These are phyloP conservation scores for Pseudoatta argentina DNA, from an alignment of 1,140 invertebrate species.

Conservation along the genomic window DNA sequence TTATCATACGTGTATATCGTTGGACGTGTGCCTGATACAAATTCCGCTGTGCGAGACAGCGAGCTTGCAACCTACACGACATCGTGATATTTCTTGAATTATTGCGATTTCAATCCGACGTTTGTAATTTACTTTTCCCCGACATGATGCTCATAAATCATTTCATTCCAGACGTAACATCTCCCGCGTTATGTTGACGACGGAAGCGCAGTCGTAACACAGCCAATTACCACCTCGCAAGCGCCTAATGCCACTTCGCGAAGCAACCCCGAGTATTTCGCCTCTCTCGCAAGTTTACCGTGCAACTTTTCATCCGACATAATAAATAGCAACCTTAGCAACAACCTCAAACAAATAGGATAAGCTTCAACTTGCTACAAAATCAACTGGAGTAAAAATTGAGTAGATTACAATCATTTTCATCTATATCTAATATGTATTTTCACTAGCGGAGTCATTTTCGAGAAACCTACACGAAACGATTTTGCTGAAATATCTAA, in stretches of 20 bases:
- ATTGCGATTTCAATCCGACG: conserved; percentile 61
- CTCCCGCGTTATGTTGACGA: conserved; percentile 50
- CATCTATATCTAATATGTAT: background rate
- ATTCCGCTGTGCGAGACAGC: background rate
- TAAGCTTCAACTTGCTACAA: background rate
- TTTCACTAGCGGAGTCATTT: background rate
- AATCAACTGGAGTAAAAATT: conserved; percentile 19
- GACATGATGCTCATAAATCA: conserved; percentile 57
- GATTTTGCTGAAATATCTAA: too few species aligned
- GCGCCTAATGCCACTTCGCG: conserved; percentile 35
- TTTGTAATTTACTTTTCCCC: conserved; percentile 52
- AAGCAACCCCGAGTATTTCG: conserved; percentile 30
- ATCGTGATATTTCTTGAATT: conserved; percentile 62
- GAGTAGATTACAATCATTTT: background rate
- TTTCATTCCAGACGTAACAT: conserved; percentile 46
- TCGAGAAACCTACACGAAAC: background rate
- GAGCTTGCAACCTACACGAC: conserved; percentile 10
- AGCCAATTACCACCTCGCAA: conserved; percentile 54
- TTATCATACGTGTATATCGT: background rate
- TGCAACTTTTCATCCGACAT: conserved; percentile 45
- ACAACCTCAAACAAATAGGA: conserved; percentile 24
- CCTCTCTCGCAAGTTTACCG: conserved; percentile 33
- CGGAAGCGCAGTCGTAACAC: conserved; percentile 48
- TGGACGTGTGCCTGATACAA: background rate
- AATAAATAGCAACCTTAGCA: conserved; percentile 34